A percentile compares a stretch with the other conserved stretches of the same genome.
Evolutionary conservation across 2,113 vertebrate genomes (phyloP).

Genomic region (Melospiza melodia): DNA sequence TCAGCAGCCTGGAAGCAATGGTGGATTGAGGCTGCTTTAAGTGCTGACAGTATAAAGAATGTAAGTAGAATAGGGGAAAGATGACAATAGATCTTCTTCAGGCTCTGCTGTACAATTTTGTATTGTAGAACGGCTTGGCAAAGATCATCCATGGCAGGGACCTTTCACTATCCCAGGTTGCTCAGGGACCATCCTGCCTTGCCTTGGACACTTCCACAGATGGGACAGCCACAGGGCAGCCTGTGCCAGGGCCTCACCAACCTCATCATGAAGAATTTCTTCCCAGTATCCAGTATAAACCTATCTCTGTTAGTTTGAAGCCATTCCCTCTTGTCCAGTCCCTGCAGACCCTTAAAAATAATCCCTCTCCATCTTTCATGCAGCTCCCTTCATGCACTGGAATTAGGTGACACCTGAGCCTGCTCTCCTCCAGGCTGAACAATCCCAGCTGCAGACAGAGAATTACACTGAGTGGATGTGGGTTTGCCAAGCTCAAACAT

Average conservation of each 20-base stretch:
- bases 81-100: background rate
- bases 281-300: background rate
- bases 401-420: rapidly evolving
- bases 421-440: background rate
- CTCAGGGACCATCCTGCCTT: rapidly evolving
- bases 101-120: background rate
- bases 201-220: background rate
- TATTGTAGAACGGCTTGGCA: background rate
- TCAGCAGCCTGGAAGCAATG: background rate
- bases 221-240: rapidly evolving
- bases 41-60: background rate
- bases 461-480: rapidly evolving
- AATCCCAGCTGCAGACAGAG: background rate
- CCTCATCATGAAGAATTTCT: rapidly evolving
- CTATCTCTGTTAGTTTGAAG: background rate
- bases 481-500: background rate
- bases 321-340: background rate
- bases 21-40: background rate
- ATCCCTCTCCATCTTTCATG: background rate
- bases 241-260: background rate
- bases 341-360: background rate
- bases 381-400: background rate
- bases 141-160: background rate
- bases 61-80: background rate
- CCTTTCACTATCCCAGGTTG: rapidly evolving